Percentiles rank a stretch among this genome's conserved stretches.
phyloP scores from a whole-genome alignment of 2,113 vertebrate species.

The Carassius gibelio region DNA sequence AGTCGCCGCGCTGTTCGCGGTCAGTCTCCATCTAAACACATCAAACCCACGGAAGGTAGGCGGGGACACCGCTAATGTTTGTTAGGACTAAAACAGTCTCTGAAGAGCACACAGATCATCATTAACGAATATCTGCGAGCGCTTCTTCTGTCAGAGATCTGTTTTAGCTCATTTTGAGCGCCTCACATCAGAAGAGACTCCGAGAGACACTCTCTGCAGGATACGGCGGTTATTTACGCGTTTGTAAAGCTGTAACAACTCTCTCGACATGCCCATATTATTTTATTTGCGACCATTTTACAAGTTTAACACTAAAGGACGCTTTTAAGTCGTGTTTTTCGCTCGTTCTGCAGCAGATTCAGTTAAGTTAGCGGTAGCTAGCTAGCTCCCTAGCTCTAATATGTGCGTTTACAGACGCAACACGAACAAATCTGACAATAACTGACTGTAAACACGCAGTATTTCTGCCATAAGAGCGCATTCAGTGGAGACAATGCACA shows the following conservation, averaged over 20 bases:
- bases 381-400: conserved; percentile 72
- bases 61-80: conserved; percentile 48
- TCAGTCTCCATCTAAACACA: conserved; percentile 31
- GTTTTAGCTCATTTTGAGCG: background rate
- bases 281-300: background rate
- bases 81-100: conserved; percentile 11
- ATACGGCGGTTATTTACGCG: conserved; percentile 38
- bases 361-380: conserved; percentile 66
- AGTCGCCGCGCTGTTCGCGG: background rate
- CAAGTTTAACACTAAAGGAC: background rate
- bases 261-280: conserved; percentile 15
- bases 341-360: conserved; percentile 56
- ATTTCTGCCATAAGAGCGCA: conserved; percentile 47
- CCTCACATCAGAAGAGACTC: background rate
- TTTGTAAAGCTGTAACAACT: conserved; percentile 35
- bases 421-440: conserved; percentile 72
- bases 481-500: conserved; percentile 20
- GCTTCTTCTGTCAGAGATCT: background rate
- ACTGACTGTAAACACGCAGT: conserved; percentile 68
- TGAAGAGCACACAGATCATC: background rate
- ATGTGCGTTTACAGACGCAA: conserved; percentile 61
- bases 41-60: conserved; percentile 52
- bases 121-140: background rate
- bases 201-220: conserved; percentile 32
- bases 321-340: conserved; percentile 10